A percentile compares a stretch with the other conserved stretches of the same genome.
Conservation (phyloP, 2,888 invertebrate species). For the Eurytoma adleriae region DNA sequence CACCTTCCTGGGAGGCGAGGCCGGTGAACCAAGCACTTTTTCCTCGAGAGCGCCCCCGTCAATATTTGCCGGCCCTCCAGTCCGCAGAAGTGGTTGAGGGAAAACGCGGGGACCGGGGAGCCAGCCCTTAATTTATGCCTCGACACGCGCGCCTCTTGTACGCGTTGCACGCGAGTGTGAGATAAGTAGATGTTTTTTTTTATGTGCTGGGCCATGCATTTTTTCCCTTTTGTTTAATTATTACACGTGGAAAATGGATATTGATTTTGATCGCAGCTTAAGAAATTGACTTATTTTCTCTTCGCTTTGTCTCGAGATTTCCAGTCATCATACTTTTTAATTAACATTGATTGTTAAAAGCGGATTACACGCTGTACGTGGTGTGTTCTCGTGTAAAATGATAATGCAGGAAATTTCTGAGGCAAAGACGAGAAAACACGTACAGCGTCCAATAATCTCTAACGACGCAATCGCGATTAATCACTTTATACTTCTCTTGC, state of each 20-base stretch:
- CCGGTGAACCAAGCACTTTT: not conserved
- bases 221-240: no score
- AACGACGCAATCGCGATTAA: no score
- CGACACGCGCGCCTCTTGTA: slow-evolving; percentile 51
- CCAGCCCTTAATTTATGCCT: slow-evolving; percentile 64
- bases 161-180: not conserved
- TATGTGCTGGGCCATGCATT: not conserved
- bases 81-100: not conserved
- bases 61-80: slow-evolving; percentile 60
- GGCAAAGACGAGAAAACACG: no score
- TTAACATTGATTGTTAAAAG: no score
- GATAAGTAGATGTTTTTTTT: not conserved
- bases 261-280: no score
- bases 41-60: slow-evolving; percentile 53
- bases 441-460: no score
- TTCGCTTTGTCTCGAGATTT: not conserved
- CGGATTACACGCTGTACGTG: no score
- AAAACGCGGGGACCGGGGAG: slow-evolving; percentile 57
- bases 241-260: no score
- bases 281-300: not conserved
- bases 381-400: no score
- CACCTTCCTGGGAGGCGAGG: slow-evolving; percentile 1
- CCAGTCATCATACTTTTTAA: not conserved
- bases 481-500: no score
- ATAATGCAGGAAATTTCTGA: no score